Base-by-base conservation (phyloP, 2,888 invertebrate species). In the Neria commutata region DNA sequence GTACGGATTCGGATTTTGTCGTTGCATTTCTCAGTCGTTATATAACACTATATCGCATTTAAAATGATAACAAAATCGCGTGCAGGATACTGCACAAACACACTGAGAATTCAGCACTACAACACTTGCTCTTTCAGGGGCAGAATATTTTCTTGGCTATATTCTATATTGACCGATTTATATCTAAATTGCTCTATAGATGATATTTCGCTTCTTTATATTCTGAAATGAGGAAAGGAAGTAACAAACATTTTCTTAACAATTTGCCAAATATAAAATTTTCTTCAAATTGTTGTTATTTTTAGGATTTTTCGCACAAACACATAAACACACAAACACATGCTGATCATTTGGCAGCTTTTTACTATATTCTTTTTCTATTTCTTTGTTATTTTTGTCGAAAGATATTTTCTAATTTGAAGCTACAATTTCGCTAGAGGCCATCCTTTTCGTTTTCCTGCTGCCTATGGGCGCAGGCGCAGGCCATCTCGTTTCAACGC, bases 11-110 rank as follows among this genome's bases (percentile, higher is more conserved):
- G 79, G 75, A 79, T 85, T 85, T 85, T 90, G 89, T 86, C 89
- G 89, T 87, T 89, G 89, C 91, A 91, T 91, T 83, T 84, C 86
- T 51, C 57, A 60, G 57, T 72, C 71, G 77, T 77, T 77, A 78
- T 77, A 72, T 77, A 84, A 79, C 76, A 79, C 84, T 76, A 73
- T 73, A 74, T 70, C 69, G 75, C 81, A 79, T 80, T 76, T 72
- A 76, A 75, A 73, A 74, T 75, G 74, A 72, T 71, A 72, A 73
- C 69, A 68, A 71, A 63, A 62, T 51, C 57, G 71, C 70, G 65
- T 65, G 72, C 72, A 76, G 70, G 68, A 64, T 60, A 54, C 67
- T 72, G 73, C 72, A 73, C 67, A 67, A 42, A 42, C 60, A 67
- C 64, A 74, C 58, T 57, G 72, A 74, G 72, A 72, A 66, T 72